Evolutionary conservation across 2,888 invertebrate species (phyloP), one percentile per base, ranked within the genome.

Genomic region (Dicyrtomina minuta): DNA sequence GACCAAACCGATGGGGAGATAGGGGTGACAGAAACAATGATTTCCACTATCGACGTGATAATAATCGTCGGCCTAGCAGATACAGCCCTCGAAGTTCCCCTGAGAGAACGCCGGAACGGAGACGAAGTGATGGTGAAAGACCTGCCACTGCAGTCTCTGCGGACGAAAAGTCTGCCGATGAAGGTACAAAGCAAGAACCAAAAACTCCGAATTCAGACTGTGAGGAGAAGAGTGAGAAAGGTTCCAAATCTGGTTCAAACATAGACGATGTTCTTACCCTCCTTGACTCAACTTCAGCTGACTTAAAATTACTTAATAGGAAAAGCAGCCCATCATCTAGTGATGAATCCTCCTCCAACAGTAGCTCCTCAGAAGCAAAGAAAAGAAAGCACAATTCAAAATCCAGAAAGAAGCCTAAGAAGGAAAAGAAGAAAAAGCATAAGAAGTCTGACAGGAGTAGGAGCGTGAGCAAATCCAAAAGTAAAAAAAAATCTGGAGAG

Each of bases 381-480:
- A 58, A 58, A 58, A 1, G 41, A 39, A 58, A 58, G 20, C 58
- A 58, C 20, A 58, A 58, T 6, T 58, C 58, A 4, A 58, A 58
- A 58, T 27, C 39, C 20, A 15, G 41, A n/a, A 58, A 58, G 41
- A 58, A 58, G 41, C 58, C 27, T 1, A 58, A 58, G 58, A 58
- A 58, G 15, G 58, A 58, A 33, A 58, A 58, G 58, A 58, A 58
- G 12, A 58, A 58, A 33, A 58, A 58, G 41, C 58, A 33, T 20
- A 58, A 58, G 41, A 58, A 58, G 41, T 20, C 26, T 5, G 33
- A 58, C 17, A 27, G 33, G 20, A 26, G 33, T 39, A 39, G 33
- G n/a, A 10, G 12, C 12, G 24, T 15, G 27, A 1, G 4, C 4
- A 58, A 39, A 17, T 58, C 41, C 8, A 58, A 39, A 15, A 58